Conservation (phyloP, 64 coral and sea anemone species). For the Orbicella faveolata region DNA sequence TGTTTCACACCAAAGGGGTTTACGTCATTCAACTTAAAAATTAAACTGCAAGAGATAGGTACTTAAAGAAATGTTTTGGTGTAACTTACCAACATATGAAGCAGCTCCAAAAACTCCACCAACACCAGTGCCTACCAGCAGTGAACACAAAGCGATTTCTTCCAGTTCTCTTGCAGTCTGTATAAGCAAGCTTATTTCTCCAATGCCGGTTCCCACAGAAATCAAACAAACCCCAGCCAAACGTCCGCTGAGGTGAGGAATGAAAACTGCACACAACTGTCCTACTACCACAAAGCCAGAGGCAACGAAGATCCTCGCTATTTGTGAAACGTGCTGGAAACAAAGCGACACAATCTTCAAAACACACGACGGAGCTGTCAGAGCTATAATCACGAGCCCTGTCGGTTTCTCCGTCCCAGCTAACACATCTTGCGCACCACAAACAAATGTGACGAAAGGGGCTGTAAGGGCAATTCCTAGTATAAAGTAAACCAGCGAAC, state of each 20-base stretch:
- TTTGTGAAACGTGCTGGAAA: conserved; percentile 23
- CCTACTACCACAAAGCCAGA: conserved; percentile 39
- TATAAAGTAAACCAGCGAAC: conserved; percentile 38
- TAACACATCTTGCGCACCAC: conserved; percentile 63
- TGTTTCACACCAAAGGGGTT: no score
- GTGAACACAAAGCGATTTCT: conserved; percentile 48
- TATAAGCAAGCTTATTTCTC: conserved; percentile 54
- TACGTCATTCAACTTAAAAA: no score
- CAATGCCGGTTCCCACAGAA: conserved; percentile 54
- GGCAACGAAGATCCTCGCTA: conserved; percentile 1
- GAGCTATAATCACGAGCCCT: conserved; percentile 53
- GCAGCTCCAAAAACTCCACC: conserved; percentile 47
- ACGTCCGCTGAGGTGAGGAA: conserved; percentile 16
- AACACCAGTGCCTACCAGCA: conserved; percentile 54
- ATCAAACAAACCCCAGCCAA: conserved; percentile 63
- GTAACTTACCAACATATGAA: conserved; percentile 69
- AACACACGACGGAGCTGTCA: conserved; percentile 59
- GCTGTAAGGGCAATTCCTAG: conserved; percentile 59
- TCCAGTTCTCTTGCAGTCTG: conserved; percentile 18
- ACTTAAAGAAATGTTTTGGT: background rate
- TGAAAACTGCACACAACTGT: conserved; percentile 56
- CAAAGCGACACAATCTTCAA: conserved; percentile 53
- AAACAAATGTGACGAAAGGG: conserved; percentile 58
- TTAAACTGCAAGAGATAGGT: no score
- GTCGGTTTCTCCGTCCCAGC: conserved; percentile 54